A percentile compares a stretch with the other conserved stretches of the same genome.
These are phyloP conservation scores for Araneus ventricosus DNA, from an alignment of 1,140 invertebrate species.

Conservation along the genomic window DNA sequence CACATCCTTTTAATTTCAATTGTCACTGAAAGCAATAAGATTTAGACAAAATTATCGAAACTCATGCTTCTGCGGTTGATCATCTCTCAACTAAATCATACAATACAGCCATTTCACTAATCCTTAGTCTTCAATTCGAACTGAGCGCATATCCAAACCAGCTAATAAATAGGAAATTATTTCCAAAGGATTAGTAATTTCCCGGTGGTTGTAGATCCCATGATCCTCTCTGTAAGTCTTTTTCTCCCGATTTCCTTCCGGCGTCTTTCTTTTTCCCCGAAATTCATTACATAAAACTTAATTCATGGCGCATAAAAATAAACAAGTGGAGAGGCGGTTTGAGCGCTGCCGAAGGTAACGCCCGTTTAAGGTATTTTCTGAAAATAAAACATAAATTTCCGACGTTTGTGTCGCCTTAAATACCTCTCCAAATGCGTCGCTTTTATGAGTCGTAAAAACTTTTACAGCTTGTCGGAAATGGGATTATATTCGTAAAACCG, in stretches of 20 bases:
- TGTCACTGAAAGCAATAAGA: too few species aligned
- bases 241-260: not conserved
- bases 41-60: too few species aligned
- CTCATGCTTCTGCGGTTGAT: too few species aligned
- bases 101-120: too few species aligned
- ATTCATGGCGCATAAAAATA: not conserved
- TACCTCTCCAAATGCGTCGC: not conserved
- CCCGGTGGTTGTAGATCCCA: not conserved
- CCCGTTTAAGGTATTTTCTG: not conserved
- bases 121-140: too few species aligned
- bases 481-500: not conserved
- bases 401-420: not conserved
- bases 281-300: conserved; percentile 9
- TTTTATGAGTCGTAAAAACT: conserved; percentile 19
- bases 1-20: too few species aligned
- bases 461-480: conserved; percentile 21
- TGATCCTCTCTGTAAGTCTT: not conserved
- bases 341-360: not conserved
- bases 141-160: not conserved
- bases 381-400: conserved; percentile 14
- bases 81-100: too few species aligned
- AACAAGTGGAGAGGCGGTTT: not conserved
- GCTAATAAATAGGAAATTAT: not conserved
- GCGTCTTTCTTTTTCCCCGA: not conserved
- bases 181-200: not conserved